Conservation (phyloP, 1,140 invertebrate species). For the Ips nitidus region DNA sequence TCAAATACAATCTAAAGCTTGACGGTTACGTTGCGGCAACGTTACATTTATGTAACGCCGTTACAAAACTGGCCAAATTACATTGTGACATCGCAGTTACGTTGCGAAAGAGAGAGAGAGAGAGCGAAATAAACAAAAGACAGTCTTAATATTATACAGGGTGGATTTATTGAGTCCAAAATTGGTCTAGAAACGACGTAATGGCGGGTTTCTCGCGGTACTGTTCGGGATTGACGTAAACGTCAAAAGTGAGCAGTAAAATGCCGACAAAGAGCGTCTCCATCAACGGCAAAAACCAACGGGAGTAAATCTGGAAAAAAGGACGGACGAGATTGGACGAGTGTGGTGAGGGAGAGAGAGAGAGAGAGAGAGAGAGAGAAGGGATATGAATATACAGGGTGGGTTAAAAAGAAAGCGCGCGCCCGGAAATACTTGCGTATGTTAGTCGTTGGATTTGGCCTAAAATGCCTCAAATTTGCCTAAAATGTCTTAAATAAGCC, state of each 20-base stretch:
- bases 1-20: too few relatives aligned
- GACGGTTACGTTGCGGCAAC: too few relatives aligned
- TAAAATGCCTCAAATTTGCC: too few relatives aligned
- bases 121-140: too few relatives aligned
- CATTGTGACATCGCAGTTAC: constrained; percentile 13
- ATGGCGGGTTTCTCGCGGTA: constrained; percentile 16
- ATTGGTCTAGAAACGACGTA: constrained; percentile 20
- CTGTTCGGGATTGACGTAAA: constrained; percentile 40
- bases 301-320: constrained; percentile 41
- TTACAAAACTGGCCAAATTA: neutral
- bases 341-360: neutral
- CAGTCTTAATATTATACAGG: too few relatives aligned
- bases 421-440: too few relatives aligned
- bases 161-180: constrained; percentile 4
- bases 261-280: constrained; percentile 39
- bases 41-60: neutral
- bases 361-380: too few relatives aligned
- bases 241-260: constrained; percentile 41
- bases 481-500: too few relatives aligned
- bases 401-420: too few relatives aligned
- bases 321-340: constrained; percentile 4
- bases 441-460: too few relatives aligned
- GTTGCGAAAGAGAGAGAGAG: neutral
- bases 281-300: constrained; percentile 39
- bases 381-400: too few relatives aligned